These are phyloP conservation scores for Strix aluco DNA, from an alignment of 2,113 vertebrate species.

Conservation along the genomic window DNA sequence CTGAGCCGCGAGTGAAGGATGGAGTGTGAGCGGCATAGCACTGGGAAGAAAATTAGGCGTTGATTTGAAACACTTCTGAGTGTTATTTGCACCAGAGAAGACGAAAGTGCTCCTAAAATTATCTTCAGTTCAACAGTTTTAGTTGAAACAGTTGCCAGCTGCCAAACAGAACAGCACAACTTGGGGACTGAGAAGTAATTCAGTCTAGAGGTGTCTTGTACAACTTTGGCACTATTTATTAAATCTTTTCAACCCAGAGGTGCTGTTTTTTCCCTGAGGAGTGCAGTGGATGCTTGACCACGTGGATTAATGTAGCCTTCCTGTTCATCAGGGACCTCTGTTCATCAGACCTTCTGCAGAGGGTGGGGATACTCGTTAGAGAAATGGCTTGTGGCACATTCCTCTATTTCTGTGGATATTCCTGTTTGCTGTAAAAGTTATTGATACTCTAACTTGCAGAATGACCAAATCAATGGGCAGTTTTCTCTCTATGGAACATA, in stretches of 20 bases:
- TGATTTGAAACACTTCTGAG: neutral
- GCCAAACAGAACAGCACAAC: neutral
- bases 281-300: neutral
- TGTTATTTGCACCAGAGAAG: neutral
- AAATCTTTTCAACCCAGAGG: neutral
- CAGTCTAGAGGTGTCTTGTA: neutral
- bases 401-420: neutral
- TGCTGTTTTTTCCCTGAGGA: neutral
- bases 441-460: neutral
- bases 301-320: rapidly evolving
- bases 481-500: neutral
- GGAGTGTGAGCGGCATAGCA: neutral
- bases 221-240: neutral
- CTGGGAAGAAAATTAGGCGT: neutral
- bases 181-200: neutral
- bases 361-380: neutral
- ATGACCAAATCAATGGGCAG: neutral
- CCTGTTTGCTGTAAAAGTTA: neutral
- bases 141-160: neutral
- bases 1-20: rapidly evolving
- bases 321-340: neutral
- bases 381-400: neutral
- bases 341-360: neutral
- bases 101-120: neutral
- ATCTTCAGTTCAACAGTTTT: neutral